Conservation (phyloP, 2,113 vertebrate species). For the Ceyx margarethae region DNA sequence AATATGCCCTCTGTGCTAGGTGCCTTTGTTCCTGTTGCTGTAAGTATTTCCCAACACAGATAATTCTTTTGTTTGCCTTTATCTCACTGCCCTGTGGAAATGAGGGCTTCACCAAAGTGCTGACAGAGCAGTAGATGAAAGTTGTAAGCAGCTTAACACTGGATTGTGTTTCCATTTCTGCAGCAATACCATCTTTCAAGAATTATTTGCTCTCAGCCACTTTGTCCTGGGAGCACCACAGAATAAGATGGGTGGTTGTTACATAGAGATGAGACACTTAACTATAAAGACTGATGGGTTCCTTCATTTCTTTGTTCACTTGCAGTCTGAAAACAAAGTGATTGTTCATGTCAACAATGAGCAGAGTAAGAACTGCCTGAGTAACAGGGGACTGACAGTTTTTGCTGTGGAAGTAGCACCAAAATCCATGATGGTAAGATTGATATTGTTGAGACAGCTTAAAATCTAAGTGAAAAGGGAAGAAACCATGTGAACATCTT, state of each 20-base stretch:
- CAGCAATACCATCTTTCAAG: background rate
- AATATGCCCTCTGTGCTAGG: background rate
- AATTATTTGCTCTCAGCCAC: background rate
- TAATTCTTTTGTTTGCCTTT: background rate
- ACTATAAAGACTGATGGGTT: background rate
- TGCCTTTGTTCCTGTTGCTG: background rate
- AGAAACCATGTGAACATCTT: background rate
- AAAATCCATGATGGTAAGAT: slow-evolving; percentile 83
- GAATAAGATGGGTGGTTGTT: background rate
- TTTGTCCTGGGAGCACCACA: background rate
- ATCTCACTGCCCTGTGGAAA: background rate
- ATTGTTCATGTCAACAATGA: slow-evolving; percentile 89
- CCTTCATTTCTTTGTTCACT: slow-evolving; percentile 17
- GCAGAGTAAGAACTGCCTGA: slow-evolving; percentile 87
- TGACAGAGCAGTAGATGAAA: background rate
- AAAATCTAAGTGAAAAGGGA: background rate
- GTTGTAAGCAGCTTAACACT: background rate
- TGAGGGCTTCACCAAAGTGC: background rate
- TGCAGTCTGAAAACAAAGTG: slow-evolving; percentile 86
- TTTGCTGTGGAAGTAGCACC: slow-evolving; percentile 92
- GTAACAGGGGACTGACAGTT: slow-evolving; percentile 82
- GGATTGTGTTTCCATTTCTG: background rate
- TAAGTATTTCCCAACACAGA: background rate
- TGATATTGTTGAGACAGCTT: background rate
- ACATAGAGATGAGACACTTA: background rate